phyloP scores from a whole-genome alignment of 2,797 vertebrate species.

The Macrochelys suwanniensis region DNA sequence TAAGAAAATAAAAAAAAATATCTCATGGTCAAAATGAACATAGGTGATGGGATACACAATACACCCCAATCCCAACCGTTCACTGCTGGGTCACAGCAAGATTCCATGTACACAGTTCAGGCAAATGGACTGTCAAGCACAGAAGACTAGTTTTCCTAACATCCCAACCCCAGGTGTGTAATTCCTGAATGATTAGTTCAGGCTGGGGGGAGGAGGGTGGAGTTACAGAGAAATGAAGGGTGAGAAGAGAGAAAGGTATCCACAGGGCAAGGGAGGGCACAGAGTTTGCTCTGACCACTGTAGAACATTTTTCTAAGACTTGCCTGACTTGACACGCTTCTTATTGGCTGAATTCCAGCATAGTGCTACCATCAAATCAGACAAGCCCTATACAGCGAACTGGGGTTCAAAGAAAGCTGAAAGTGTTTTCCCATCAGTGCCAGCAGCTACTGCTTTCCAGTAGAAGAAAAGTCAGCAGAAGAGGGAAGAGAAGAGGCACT shows the following conservation, averaged over 20 bases:
- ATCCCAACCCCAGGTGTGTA: neutral
- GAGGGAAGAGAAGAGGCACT: constrained; percentile 35
- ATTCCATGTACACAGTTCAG: neutral
- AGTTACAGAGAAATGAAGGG: constrained; percentile 38
- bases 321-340: neutral
- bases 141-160: neutral
- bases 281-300: neutral
- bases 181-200: neutral
- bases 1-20: neutral
- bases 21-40: neutral
- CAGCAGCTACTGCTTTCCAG: neutral
- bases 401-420: neutral
- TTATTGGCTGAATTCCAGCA: neutral
- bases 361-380: neutral
- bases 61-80: constrained; percentile 14
- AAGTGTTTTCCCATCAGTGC: neutral
- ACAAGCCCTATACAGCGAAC: fast-evolving
- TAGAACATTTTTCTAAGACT: neutral
- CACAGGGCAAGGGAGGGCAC: fast-evolving
- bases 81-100: neutral
- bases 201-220: fast-evolving
- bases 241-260: neutral
- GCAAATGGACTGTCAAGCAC: fast-evolving
- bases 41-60: constrained; percentile 51
- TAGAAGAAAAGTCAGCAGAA: neutral